Evolutionary conservation across 1,140 invertebrate species (phyloP).

Genomic region (Ericerus pela): DNA sequence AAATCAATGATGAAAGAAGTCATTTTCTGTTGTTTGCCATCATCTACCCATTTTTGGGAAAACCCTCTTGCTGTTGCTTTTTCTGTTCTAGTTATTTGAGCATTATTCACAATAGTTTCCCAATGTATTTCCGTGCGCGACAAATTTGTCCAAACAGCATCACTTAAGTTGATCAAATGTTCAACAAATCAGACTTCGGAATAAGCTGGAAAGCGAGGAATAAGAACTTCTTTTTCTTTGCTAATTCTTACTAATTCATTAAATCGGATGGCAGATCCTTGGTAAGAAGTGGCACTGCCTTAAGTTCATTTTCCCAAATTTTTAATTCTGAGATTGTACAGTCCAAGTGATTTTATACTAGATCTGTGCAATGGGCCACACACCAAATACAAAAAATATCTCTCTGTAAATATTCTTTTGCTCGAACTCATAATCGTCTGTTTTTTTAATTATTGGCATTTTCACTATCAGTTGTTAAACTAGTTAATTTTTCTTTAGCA

Average conservation of each 20-base stretch:
- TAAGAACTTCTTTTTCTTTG: neutral
- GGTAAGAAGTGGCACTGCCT: conserved; percentile 4
- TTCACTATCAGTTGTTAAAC: neutral
- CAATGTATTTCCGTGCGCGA: no score
- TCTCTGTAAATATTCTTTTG: neutral
- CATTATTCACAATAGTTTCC: neutral
- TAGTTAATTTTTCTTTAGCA: conserved; percentile 10
- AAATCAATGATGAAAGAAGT: neutral
- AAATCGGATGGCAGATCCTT: neutral
- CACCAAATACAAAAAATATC: conserved; percentile 12
- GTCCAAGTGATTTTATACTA: neutral
- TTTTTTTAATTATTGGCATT: conserved; percentile 4
- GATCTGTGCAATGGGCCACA: neutral
- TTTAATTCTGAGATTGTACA: neutral
- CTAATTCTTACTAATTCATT: neutral
- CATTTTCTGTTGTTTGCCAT: neutral
- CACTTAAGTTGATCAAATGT: neutral
- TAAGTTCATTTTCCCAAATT: neutral
- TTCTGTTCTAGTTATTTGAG: neutral
- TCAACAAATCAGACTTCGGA: conserved; percentile 10
- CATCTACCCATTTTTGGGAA: neutral
- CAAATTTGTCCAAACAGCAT: neutral
- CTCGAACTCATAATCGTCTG: conserved; percentile 3
- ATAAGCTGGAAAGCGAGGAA: neutral
- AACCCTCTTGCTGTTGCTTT: neutral